Base-by-base conservation (phyloP, 2,113 vertebrate species). In the Coreoperca whiteheadi region DNA sequence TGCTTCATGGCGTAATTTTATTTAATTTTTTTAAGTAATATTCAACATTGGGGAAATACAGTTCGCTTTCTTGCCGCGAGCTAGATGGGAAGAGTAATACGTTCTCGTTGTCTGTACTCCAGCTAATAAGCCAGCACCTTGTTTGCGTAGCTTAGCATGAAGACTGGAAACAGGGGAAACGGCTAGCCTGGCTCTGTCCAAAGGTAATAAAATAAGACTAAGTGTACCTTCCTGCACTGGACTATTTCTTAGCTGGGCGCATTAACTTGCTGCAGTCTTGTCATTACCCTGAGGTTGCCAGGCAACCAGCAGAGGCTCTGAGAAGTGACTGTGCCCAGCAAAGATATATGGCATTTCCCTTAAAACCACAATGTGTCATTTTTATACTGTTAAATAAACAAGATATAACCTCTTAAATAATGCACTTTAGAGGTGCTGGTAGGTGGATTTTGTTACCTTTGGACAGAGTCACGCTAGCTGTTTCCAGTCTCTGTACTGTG, bases 11-110 rank as follows among this genome's bases (percentile, higher is more conserved):
- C 5, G 0, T 34, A n/a, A 64, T 64, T 54, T 39, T 20, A 2
- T 18, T 53, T 39, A 41, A 41, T 39, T 20, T 2, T n/a, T 53
- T 39, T 51, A 53, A 53, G 4, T 1, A 60, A 15, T 41, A 12
- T 37, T 54, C 16, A 32, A 34, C 51, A 8, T 61, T n/a, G 28
- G 23, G 16, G 16, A 46, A 46, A 46, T 77, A 1, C 4, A 8
- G 2, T 73, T 74, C 0, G 39, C 77, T 65, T 41, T 87, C 28
- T 71, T 59, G 28, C 25, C 28, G 4, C 57, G 39, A 53, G 41
- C 30, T 32, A 50, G 6, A 69, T 60, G 39, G 18, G 39, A 59
- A 23, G 54, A 51, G 39, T 4, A 10, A 77, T n/a, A 21, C 3
- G 14, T 14, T 39, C 4, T 41, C 2, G 12, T 51, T n/a, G 41